These are phyloP conservation scores for Stichopus horrens DNA, from an alignment of 53 echinoderm and acorn worm species.

Conservation along the genomic window DNA sequence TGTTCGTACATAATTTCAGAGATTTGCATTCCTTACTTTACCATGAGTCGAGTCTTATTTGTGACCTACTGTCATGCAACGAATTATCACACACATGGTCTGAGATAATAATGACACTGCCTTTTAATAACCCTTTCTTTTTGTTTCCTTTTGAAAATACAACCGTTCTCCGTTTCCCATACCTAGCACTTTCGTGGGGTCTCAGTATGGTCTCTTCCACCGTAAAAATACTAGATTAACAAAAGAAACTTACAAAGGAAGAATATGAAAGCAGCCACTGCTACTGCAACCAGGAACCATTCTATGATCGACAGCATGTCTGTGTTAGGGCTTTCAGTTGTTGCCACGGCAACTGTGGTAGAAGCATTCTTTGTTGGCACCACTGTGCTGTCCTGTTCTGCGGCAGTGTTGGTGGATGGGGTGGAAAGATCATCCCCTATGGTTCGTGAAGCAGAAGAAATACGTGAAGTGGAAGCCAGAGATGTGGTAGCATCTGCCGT, in stretches of 20 bases:
- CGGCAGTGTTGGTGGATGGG: background rate
- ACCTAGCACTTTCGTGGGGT: no score
- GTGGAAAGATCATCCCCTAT: background rate
- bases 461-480: background rate
- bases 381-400: background rate
- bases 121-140: no score
- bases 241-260: slow-evolving; percentile 5
- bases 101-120: no score
- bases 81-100: no score
- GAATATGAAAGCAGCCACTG: slow-evolving; percentile 22
- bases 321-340: slow-evolving; percentile 8
- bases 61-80: no score
- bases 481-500: background rate
- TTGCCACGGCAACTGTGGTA: background rate
- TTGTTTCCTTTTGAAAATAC: no score
- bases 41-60: no score
- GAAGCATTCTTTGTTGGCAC: background rate
- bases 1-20: no score
- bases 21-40: no score
- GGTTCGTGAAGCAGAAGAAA: background rate
- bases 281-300: slow-evolving; percentile 61
- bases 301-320: slow-evolving; percentile 47
- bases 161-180: no score
- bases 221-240: no score
- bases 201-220: no score